Base-by-base conservation (phyloP, 2,888 invertebrate species). In the Cataglyphis cursor region DNA sequence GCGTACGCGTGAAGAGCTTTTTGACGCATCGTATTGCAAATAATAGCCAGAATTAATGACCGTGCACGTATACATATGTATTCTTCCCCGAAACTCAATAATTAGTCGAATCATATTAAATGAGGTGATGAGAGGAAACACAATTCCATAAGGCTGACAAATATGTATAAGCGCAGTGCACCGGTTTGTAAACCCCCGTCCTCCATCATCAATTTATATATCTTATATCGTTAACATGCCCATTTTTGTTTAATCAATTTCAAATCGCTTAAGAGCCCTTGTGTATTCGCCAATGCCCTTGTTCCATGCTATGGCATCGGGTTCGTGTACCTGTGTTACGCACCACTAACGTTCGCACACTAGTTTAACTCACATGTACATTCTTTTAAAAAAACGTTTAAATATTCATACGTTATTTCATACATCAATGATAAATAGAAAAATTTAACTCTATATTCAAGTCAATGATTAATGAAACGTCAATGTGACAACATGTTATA, bases 241-340 rank as follows among this genome's bases (percentile, higher is more conserved):
- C 74, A 18, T 15, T 68, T 81, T 87, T 87, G 76, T 87, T 87
- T 87, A 87, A 87, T 87, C 85, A 85, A 88, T 88, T 74, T 61
- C 80, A 64, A 51, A 64, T 74, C 59, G 48, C 64, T 68, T 28
- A 70, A 24, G 81, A 57, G 54, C 24, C 38, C 44, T 73, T n/a
- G 81, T 24, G 64, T 28, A 51, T 68, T 57, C 44, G 61, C 31
- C 38, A 76, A 51, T 61, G 51, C 57, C 41, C 66, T 84, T 24
- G 74, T 75, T 61, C 12, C 74, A 31, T 68, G 59, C 35, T 74
- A 73, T 21, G 59, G 73, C 82, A 64, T 73, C 57, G 73, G 44
- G 38, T 74, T 62, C 76, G 44, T n/a, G 54, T 70, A 64, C n/a
- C 24, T 51, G 64, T 54, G 38, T 73, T 48, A 74, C 59, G 21